A percentile compares a stretch with the other conserved stretches of the same genome.
phyloP scores from a whole-genome alignment of 2,797 vertebrate species.

The Mus minutoides region DNA sequence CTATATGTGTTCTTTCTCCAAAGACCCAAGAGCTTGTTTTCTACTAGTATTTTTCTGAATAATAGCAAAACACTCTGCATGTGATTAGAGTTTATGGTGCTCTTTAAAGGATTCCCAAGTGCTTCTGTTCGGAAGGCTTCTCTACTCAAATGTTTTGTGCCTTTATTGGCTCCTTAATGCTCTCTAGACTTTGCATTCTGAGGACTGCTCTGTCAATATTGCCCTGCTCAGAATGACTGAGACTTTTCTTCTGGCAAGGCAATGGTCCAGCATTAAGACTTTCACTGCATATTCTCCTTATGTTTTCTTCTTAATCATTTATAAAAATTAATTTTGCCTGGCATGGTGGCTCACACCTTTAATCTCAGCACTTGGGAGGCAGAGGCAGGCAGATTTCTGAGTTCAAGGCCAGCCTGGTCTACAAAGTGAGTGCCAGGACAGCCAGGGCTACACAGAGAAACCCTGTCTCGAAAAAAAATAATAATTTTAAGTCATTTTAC shows the following conservation, averaged over 20 bases:
- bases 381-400: too few relatives aligned
- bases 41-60: background rate
- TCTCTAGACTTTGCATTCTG: background rate
- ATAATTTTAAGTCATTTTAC: background rate
- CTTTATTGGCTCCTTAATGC: background rate
- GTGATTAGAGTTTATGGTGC: background rate
- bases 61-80: background rate
- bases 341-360: too few relatives aligned
- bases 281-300: background rate
- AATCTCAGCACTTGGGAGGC: too few relatives aligned
- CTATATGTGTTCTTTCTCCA: background rate
- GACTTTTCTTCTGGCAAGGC: background rate
- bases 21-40: background rate
- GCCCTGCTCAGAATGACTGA: background rate
- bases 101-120: background rate
- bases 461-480: too few relatives aligned
- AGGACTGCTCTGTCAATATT: background rate
- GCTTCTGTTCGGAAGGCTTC: background rate
- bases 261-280: background rate
- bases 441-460: too few relatives aligned
- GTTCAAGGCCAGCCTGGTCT: too few relatives aligned
- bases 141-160: background rate
- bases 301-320: background rate
- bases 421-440: too few relatives aligned
- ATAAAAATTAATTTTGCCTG: background rate